phyloP scores from a whole-genome alignment of 2,113 vertebrate species.

The Eulemur macaco region DNA sequence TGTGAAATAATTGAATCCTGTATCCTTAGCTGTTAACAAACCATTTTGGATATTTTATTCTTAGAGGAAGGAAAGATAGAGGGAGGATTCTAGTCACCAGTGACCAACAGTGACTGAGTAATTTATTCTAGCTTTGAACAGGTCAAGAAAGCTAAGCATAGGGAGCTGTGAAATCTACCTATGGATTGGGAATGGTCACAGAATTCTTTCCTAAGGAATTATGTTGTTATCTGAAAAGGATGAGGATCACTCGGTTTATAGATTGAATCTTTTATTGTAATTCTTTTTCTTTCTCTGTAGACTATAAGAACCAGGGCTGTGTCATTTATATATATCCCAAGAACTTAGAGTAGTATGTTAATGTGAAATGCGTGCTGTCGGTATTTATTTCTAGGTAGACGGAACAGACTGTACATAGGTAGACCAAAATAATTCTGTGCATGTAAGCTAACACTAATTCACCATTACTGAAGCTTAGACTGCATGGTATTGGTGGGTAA shows the following conservation, averaged over 20 bases:
- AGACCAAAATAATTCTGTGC: background rate
- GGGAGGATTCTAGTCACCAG: background rate
- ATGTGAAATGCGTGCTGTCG: background rate
- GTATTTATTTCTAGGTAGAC: background rate
- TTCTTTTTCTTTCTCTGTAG: background rate
- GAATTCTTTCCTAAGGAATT: slow-evolving; percentile 7
- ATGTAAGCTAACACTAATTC: background rate
- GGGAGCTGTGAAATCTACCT: background rate
- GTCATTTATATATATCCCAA: background rate
- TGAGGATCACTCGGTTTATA: background rate
- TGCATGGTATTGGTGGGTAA: background rate
- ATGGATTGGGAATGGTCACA: background rate
- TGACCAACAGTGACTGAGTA: background rate
- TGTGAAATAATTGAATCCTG: slow-evolving; percentile 34
- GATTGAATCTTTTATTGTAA: background rate
- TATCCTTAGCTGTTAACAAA: background rate
- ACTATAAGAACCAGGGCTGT: background rate
- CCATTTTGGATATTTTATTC: slow-evolving; percentile 5
- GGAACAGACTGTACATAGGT: background rate
- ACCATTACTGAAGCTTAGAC: background rate
- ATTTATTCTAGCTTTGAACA: slow-evolving; percentile 18
- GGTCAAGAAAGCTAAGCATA: background rate
- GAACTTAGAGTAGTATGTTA: background rate
- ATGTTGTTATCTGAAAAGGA: background rate
- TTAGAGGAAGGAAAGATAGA: background rate